Conservation (phyloP, 2,113 vertebrate genomes). For the Colistium nudipinnis region DNA sequence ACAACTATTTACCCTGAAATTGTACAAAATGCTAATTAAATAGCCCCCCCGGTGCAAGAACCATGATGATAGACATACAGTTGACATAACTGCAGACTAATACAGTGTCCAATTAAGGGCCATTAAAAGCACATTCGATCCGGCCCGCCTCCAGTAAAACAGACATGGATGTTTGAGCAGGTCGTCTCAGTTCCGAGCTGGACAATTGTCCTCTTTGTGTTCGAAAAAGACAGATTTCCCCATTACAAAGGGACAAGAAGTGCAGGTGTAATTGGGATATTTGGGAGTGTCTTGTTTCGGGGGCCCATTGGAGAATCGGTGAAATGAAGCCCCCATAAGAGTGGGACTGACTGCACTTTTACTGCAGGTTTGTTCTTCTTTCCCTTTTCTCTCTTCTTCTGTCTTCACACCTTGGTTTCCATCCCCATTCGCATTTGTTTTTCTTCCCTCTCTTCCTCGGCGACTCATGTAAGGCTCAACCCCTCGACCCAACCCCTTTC, state of each 20-base stretch:
- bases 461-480: neutral
- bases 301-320: conserved; percentile 82
- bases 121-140: conserved; percentile 74
- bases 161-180: conserved; percentile 80
- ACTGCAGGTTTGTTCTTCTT: neutral
- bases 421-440: neutral
- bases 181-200: conserved; percentile 42
- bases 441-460: conserved; percentile 54
- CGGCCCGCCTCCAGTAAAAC: conserved; percentile 65
- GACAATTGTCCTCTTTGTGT: conserved; percentile 87
- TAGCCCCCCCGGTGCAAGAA: neutral
- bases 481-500: neutral
- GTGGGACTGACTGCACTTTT: neutral
- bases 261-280: conserved; percentile 95
- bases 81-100: conserved; percentile 54
- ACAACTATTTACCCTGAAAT: neutral
- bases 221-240: conserved; percentile 75
- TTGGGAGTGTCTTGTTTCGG: conserved; percentile 88
- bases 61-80: neutral
- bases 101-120: conserved; percentile 61
- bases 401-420: neutral
- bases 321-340: conserved; percentile 88
- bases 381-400: neutral
- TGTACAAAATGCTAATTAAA: conserved; percentile 15
- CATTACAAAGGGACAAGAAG: conserved; percentile 92